These are phyloP conservation scores for Tyrophagus putrescentiae DNA, from an alignment of 1,140 invertebrate species.

Conservation along the genomic window DNA sequence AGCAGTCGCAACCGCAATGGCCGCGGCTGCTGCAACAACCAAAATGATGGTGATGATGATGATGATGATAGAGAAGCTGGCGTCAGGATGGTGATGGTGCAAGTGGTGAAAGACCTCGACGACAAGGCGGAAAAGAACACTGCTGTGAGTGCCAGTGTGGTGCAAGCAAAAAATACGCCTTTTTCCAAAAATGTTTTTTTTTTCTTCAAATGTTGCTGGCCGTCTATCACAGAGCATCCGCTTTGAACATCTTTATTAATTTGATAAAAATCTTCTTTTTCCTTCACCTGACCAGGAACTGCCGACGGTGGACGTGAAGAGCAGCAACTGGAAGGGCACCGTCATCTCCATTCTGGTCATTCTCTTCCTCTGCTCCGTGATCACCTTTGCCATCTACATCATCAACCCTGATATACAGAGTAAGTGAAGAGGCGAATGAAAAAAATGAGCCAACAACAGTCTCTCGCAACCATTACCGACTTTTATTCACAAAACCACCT, in stretches of 20 bases:
- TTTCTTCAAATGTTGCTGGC: neutral
- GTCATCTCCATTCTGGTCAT: slow-evolving; percentile 75
- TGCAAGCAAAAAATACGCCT: too few species aligned
- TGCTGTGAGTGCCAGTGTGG: too few species aligned
- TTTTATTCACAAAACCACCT: neutral
- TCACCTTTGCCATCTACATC: slow-evolving; percentile 67
- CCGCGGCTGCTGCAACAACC: too few species aligned
- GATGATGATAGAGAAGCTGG: too few species aligned
- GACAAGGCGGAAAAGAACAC: too few species aligned
- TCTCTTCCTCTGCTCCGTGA: slow-evolving; percentile 62
- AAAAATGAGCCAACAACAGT: too few species aligned
- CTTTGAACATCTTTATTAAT: neutral
- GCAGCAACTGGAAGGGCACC: slow-evolving; percentile 80
- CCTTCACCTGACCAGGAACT: slow-evolving; percentile 42
- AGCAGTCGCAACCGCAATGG: too few species aligned
- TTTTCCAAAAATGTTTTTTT: too few species aligned
- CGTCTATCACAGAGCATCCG: neutral
- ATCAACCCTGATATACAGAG: slow-evolving; percentile 44
- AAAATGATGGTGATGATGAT: too few species aligned
- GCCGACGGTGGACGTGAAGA: slow-evolving; percentile 57
- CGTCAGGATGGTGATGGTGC: too few species aligned
- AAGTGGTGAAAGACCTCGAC: too few species aligned
- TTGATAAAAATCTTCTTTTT: neutral
- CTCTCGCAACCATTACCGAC: neutral
- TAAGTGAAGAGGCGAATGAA: slow-evolving; percentile 2